Conservation (phyloP, 2,888 invertebrate genomes). For the Athalia circularis region DNA sequence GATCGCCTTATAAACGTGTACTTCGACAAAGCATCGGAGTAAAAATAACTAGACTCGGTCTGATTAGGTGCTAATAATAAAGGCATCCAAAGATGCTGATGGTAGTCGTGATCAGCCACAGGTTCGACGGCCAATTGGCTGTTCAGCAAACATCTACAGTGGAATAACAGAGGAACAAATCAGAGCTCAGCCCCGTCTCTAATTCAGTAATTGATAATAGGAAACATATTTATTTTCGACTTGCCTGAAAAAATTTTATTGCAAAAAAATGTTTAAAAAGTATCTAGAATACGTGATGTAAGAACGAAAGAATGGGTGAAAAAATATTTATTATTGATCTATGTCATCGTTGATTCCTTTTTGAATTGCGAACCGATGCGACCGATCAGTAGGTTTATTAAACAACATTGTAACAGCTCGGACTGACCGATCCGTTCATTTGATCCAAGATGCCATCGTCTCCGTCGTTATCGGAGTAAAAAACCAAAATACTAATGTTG, state of each 20-base stretch:
- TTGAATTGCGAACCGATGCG: too few species aligned
- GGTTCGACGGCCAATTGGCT: slow-evolving; percentile 54
- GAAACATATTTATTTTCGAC: neutral
- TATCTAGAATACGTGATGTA: too few species aligned
- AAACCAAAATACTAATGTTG: neutral
- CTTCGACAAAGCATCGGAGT: slow-evolving; percentile 52
- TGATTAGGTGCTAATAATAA: slow-evolving; percentile 68
- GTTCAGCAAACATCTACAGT: slow-evolving; percentile 49
- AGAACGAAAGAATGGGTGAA: neutral
- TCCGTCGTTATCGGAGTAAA: too few species aligned
- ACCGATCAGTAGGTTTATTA: too few species aligned
- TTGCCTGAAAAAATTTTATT: neutral
- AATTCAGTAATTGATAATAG: neutral
- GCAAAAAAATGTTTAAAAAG: too few species aligned
- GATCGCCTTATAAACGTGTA: slow-evolving; percentile 41
- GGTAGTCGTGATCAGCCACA: slow-evolving; percentile 43
- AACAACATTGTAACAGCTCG: too few species aligned
- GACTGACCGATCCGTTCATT: too few species aligned
- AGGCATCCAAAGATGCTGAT: slow-evolving; percentile 42
- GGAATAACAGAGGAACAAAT: slow-evolving; percentile 36
- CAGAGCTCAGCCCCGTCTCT: slow-evolving; percentile 24
- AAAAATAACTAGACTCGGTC: slow-evolving; percentile 63
- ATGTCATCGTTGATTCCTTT: too few species aligned
- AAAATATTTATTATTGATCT: too few species aligned
- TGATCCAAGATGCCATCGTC: too few species aligned